A percentile compares a stretch with the other conserved stretches of the same genome.
Conservation (phyloP, 2,888 invertebrate genomes). For the Dynastes grantii region DNA sequence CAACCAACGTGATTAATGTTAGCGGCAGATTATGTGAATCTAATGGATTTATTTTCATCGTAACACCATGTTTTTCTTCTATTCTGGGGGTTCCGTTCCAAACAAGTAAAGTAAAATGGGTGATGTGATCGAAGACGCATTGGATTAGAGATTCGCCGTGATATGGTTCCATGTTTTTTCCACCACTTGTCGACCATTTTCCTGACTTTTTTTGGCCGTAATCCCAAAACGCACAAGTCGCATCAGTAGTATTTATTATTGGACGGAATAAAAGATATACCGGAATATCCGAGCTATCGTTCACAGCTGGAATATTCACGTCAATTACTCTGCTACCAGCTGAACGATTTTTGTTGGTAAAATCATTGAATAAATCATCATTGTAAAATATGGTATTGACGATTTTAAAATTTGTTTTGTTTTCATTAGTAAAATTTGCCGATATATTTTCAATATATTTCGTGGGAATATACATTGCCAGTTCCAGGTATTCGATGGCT, state of each 20-base stretch:
- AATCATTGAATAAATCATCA: slow-evolving; percentile 1
- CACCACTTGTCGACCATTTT: slow-evolving; percentile 46
- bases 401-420: background rate
- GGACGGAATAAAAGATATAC: slow-evolving; percentile 20
- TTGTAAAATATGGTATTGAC: slow-evolving; percentile 26
- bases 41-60: background rate
- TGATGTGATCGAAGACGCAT: slow-evolving; percentile 4
- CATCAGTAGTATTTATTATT: slow-evolving; percentile 1
- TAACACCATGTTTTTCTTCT: background rate
- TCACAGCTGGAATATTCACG: slow-evolving; percentile 20
- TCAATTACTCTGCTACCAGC: slow-evolving; percentile 4
- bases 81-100: background rate
- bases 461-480: slow-evolving; percentile 26
- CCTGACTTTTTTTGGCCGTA: slow-evolving; percentile 37
- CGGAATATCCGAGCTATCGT: background rate
- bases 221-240: slow-evolving; percentile 43
- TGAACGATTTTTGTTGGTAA: background rate
- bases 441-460: slow-evolving; percentile 9
- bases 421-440: background rate
- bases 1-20: slow-evolving; percentile 27
- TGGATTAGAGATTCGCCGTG: slow-evolving; percentile 15
- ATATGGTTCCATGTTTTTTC: background rate
- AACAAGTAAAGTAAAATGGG: slow-evolving; percentile 16
- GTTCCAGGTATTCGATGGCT: slow-evolving; percentile 26
- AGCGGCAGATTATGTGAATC: slow-evolving; percentile 14